phyloP scores from a whole-genome alignment of 2,113 vertebrate species.

The Danio rerio region GRCz12tu NC_133176.1:8339501-8340000 shows the following conservation, averaged over 20 bases:
- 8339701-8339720: background rate
- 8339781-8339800: constrained; percentile 10
- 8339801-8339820: constrained; percentile 14
- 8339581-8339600: constrained; percentile 6
- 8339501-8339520: background rate
- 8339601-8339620: constrained; percentile 4
- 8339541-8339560: constrained; percentile 10
- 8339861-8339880: constrained; percentile 20
- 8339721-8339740: constrained; percentile 37
- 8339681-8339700: background rate
- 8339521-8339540: background rate
- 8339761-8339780: background rate
- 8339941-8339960: constrained; percentile 20
- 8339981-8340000: constrained; percentile 23
- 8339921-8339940: background rate
- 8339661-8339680: background rate
- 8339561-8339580: background rate
- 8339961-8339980: background rate
- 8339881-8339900: constrained; percentile 29
- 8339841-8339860: constrained; percentile 24
- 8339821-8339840: constrained; percentile 12
- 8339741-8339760: constrained; percentile 23
- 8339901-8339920: constrained; percentile 5
- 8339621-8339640: background rate
- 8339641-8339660: background rate